Evolutionary conservation across 2,113 vertebrate species (phyloP).

Genomic region (Melanotaenia duboulayi): DNA sequence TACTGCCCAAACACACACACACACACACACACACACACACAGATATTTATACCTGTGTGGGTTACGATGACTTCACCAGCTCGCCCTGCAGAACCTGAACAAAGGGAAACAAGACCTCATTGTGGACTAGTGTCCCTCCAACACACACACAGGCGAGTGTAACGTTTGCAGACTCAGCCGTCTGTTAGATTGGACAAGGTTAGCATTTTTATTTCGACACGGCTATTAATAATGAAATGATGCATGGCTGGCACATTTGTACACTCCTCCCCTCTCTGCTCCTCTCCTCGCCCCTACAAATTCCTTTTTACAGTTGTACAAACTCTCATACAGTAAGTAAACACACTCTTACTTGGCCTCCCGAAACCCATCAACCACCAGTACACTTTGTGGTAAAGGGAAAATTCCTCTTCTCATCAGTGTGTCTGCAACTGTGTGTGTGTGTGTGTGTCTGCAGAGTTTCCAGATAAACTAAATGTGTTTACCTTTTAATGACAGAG

Average conservation of each 20-base stretch:
- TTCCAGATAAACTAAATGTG: slow-evolving; percentile 76
- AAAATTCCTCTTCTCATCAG: slow-evolving; percentile 61
- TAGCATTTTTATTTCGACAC: slow-evolving; percentile 81
- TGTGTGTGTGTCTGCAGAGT: slow-evolving; percentile 62
- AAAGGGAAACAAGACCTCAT: slow-evolving; percentile 69
- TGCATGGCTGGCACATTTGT: slow-evolving; percentile 74
- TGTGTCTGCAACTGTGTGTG: slow-evolving; percentile 49
- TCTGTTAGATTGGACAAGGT: slow-evolving; percentile 82
- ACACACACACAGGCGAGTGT: slow-evolving; percentile 30
- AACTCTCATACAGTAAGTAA: slow-evolving; percentile 70
- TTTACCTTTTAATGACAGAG: slow-evolving; percentile 79
- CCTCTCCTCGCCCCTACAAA: slow-evolving; percentile 46
- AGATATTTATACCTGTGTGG: slow-evolving; percentile 77
- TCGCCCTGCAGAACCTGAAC: slow-evolving; percentile 45
- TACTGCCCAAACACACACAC: slow-evolving; percentile 57
- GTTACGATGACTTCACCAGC: slow-evolving; percentile 72
- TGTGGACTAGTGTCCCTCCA: slow-evolving; percentile 48
- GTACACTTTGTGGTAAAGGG: slow-evolving; percentile 69
- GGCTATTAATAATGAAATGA: slow-evolving; percentile 85
- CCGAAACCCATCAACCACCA: slow-evolving; percentile 66
- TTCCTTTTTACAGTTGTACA: slow-evolving; percentile 72
- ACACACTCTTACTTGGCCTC: slow-evolving; percentile 58
- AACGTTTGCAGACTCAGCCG: slow-evolving; percentile 73
- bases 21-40: slow-evolving; percentile 50
- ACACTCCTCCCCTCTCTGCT: slow-evolving; percentile 28